A percentile compares a stretch with the other conserved stretches of the same genome.
Evolutionary conservation across 2,888 invertebrate genomes (phyloP).

Genomic region (Nephrotoma guestfalica): DNA sequence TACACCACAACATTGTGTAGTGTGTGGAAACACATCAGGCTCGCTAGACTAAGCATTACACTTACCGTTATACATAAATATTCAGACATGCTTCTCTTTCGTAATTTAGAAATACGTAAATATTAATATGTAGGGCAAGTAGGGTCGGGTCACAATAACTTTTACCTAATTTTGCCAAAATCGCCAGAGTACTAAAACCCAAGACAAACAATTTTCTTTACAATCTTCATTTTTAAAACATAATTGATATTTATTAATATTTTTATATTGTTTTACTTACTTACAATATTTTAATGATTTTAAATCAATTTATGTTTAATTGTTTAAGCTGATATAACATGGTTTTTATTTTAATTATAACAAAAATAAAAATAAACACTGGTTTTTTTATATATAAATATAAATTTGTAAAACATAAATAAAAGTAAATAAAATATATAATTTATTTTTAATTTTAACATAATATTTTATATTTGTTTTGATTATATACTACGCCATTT

Average conservation of each 20-base stretch:
- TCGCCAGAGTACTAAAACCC: background rate
- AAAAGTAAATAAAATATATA: background rate
- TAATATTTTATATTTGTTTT: background rate
- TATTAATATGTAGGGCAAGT: too few relatives aligned
- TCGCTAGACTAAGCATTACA: too few relatives aligned
- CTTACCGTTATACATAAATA: too few relatives aligned
- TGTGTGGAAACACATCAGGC: too few relatives aligned
- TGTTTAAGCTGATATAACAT: background rate
- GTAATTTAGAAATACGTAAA: too few relatives aligned
- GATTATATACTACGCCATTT: background rate
- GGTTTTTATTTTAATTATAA: background rate
- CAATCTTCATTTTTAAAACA: background rate
- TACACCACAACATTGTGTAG: too few relatives aligned
- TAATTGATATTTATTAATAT: background rate
- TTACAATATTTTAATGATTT: background rate
- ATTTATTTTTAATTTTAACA: background rate
- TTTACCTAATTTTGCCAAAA: too few relatives aligned
- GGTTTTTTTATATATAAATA: background rate
- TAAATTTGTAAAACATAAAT: background rate
- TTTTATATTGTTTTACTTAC: background rate
- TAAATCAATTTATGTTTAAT: background rate
- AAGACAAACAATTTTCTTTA: background rate
- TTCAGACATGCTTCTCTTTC: too few relatives aligned
- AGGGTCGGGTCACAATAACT: too few relatives aligned
- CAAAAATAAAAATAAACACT: background rate